These are phyloP conservation scores for Drosophila eohydei DNA, from an alignment of 2,888 invertebrate species.

Conservation along the genomic window DNA sequence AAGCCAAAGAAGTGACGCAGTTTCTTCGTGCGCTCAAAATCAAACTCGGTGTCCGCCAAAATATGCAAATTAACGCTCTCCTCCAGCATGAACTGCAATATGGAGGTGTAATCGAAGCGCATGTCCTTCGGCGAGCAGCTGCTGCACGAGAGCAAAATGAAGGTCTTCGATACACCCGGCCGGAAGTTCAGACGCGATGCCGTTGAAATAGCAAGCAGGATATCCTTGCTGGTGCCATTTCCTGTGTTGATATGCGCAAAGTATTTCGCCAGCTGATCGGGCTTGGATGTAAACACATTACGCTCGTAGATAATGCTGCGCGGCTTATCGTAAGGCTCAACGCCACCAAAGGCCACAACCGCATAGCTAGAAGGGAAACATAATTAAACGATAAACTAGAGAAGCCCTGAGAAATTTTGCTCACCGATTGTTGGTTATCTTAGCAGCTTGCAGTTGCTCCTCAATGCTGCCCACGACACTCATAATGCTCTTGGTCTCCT, in stretches of 20 bases:
- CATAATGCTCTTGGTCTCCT: conserved; percentile 89
- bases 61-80: conserved; percentile 93
- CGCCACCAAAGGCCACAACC: conserved; percentile 92
- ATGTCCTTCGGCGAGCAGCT: conserved; percentile 89
- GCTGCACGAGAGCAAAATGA: conserved; percentile 92
- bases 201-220: conserved; percentile 91
- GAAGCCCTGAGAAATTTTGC: too few relatives aligned
- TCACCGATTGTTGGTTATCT: conserved; percentile 89
- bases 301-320: conserved; percentile 90
- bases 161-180: conserved; percentile 92
- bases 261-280: conserved; percentile 88
- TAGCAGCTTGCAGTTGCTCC: conserved; percentile 88
- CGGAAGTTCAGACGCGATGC: conserved; percentile 91
- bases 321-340: conserved; percentile 89
- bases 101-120: conserved; percentile 93
- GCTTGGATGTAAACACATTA: conserved; percentile 88
- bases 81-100: conserved; percentile 92
- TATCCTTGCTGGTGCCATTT: conserved; percentile 87
- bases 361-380: conserved; percentile 88
- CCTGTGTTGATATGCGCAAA: conserved; percentile 89
- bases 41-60: conserved; percentile 92
- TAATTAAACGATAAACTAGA: neutral
- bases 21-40: conserved; percentile 89
- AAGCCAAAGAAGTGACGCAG: conserved; percentile 92
- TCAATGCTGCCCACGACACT: conserved; percentile 88